A percentile compares a stretch with the other conserved stretches of the same genome.
These are phyloP conservation scores for Pleuronectes platessa DNA, from an alignment of 2,113 vertebrate species.

Conservation along the genomic window DNA sequence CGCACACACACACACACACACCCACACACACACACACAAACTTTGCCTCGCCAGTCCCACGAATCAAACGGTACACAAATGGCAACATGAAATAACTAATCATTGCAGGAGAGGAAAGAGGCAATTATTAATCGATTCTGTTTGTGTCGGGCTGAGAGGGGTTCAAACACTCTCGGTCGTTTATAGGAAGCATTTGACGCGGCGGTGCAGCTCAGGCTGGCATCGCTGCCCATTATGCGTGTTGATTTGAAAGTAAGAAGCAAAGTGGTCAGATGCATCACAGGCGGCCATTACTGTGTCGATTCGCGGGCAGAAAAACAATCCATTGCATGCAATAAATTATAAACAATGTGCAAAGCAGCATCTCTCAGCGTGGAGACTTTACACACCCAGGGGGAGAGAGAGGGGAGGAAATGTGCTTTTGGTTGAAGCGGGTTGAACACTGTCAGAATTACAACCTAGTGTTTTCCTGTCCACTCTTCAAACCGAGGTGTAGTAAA, in stretches of 20 bases:
- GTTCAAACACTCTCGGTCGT: constrained; percentile 67
- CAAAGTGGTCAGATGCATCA: constrained; percentile 76
- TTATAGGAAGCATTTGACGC: constrained; percentile 68
- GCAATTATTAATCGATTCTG: constrained; percentile 76
- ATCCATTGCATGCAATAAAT: constrained; percentile 65
- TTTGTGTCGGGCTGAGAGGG: constrained; percentile 68
- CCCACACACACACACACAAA: constrained; percentile 39
- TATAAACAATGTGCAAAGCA: constrained; percentile 41
- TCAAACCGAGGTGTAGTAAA: constrained; percentile 36
- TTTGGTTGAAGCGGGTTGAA: constrained; percentile 56
- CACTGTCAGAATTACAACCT: constrained; percentile 59
- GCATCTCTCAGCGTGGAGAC: constrained; percentile 40
- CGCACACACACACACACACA: constrained; percentile 19
- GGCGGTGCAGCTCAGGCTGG: constrained; percentile 41
- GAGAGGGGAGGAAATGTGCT: constrained; percentile 18
- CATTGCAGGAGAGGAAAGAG: constrained; percentile 62
- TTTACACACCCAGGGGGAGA: constrained; percentile 41
- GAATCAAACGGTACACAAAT: constrained; percentile 66
- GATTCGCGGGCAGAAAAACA: constrained; percentile 62
- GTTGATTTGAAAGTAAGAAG: constrained; percentile 75
- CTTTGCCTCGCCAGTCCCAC: constrained; percentile 48
- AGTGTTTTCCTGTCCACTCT: constrained; percentile 45
- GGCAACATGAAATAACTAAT: constrained; percentile 71
- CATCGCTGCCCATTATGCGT: constrained; percentile 68
- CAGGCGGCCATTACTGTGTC: constrained; percentile 70